Conservation (phyloP, 2,888 invertebrate species). For the Rugalucina vietnamica region DNA sequence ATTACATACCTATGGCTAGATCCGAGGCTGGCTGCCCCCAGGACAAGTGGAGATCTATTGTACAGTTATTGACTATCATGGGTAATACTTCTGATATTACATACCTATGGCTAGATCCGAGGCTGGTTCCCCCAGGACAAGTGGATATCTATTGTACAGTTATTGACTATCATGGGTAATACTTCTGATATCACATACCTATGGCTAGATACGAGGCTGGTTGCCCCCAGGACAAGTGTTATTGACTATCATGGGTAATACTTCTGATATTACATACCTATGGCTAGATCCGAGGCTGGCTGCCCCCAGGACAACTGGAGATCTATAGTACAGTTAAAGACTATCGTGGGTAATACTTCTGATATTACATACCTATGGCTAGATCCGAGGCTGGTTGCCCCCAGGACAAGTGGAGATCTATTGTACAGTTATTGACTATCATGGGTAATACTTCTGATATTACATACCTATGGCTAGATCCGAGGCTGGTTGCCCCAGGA, state of each 20-base stretch:
- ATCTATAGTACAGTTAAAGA: conserved; percentile 55
- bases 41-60: conserved; percentile 48
- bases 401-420: conserved; percentile 56
- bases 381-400: conserved; percentile 51
- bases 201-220: too few relatives aligned
- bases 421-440: conserved; percentile 49
- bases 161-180: too few relatives aligned
- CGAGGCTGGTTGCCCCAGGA: too few relatives aligned
- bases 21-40: conserved; percentile 58
- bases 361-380: conserved; percentile 52
- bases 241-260: too few relatives aligned
- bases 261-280: conserved; percentile 48
- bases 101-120: too few relatives aligned
- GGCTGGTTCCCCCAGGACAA: too few relatives aligned
- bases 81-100: too few relatives aligned
- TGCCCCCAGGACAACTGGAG: conserved; percentile 54
- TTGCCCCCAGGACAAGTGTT: too few relatives aligned
- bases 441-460: conserved; percentile 27
- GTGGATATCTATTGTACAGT: too few relatives aligned
- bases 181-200: too few relatives aligned
- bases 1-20: conserved; percentile 48
- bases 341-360: conserved; percentile 22
- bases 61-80: conserved; percentile 48
- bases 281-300: conserved; percentile 50
- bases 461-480: too few relatives aligned